These are phyloP conservation scores for Fopius arisanus DNA, from an alignment of 1,140 invertebrate species.

Conservation along the genomic window DNA sequence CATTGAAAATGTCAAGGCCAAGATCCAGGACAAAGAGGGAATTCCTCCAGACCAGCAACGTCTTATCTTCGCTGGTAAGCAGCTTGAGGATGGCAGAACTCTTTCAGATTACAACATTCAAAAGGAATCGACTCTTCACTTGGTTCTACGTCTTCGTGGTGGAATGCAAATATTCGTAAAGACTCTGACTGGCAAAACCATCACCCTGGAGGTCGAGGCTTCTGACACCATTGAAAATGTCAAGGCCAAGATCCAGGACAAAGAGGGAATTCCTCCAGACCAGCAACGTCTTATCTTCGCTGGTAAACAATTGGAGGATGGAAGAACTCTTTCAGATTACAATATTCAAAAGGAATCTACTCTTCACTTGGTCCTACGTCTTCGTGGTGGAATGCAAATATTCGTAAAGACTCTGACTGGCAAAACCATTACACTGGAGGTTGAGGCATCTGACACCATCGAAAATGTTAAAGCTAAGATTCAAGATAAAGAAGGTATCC, in stretches of 20 bases:
- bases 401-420: conserved; percentile 75
- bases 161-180: conserved; percentile 78
- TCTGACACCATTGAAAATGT: conserved; percentile 81
- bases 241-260: conserved; percentile 78
- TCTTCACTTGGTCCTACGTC: conserved; percentile 74
- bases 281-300: conserved; percentile 77
- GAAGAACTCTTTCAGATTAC: conserved; percentile 80
- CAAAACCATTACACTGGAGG: conserved; percentile 75
- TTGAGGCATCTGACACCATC: conserved; percentile 73
- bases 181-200: conserved; percentile 77
- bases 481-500: conserved; percentile 69
- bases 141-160: conserved; percentile 79
- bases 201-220: conserved; percentile 74
- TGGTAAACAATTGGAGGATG: conserved; percentile 82
- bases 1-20: conserved; percentile 80
- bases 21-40: conserved; percentile 76
- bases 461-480: conserved; percentile 77
- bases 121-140: conserved; percentile 75
- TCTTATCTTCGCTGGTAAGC: conserved; percentile 78
- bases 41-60: conserved; percentile 76
- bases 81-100: conserved; percentile 81
- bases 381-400: conserved; percentile 76
- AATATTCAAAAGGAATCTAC: conserved; percentile 83
- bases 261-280: conserved; percentile 74
- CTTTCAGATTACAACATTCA: conserved; percentile 72